Base-by-base conservation (phyloP, 2,888 invertebrate species). In the Panorpa germanica region DNA sequence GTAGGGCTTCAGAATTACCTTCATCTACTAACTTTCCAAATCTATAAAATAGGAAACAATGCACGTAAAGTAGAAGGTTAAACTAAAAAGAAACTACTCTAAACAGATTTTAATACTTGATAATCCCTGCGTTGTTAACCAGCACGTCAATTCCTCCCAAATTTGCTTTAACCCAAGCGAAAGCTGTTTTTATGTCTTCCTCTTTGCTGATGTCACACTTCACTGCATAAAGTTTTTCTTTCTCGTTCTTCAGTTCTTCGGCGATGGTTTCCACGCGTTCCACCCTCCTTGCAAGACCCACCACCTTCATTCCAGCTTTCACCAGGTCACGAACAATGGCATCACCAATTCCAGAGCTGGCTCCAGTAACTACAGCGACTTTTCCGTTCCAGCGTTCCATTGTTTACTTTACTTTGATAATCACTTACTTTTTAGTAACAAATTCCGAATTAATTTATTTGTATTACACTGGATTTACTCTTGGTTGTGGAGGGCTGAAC, bases 61-160 rank as follows among this genome's bases (percentile, higher is more conserved):
- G n/a, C n/a, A n/a, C n/a, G n/a, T n/a, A n/a, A n/a, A n/a, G n/a
- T n/a, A n/a, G n/a, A n/a, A n/a, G n/a, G n/a, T n/a, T n/a, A n/a
- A n/a, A n/a, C n/a, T n/a, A n/a, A n/a, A n/a, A n/a, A n/a, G n/a
- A n/a, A n/a, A n/a, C n/a, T n/a, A n/a, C n/a, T n/a, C n/a, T n/a
- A n/a, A n/a, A n/a, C n/a, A n/a, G n/a, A n/a, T n/a, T n/a, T n/a
- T n/a, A n/a, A n/a, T n/a, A n/a, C n/a, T n/a, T n/a, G n/a, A 3
- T 6, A 14, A 58, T 36, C 2, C 55, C 64, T 2, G 69, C 70
- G 42, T 66, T 67, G 40, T 70, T 70, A 2, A 70, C 43, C 27
- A 68, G 48, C 1, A 70, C 55, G 45, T 66, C 63, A 7, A 61
- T 50, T 1, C 63, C 61, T 0, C 67, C 68, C 2, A 62, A 40